Percentiles rank a stretch among this genome's conserved stretches.
Evolutionary conservation across 2,797 vertebrate genomes (phyloP).

Genomic region (Mormyrus hasselquistii): DNA sequence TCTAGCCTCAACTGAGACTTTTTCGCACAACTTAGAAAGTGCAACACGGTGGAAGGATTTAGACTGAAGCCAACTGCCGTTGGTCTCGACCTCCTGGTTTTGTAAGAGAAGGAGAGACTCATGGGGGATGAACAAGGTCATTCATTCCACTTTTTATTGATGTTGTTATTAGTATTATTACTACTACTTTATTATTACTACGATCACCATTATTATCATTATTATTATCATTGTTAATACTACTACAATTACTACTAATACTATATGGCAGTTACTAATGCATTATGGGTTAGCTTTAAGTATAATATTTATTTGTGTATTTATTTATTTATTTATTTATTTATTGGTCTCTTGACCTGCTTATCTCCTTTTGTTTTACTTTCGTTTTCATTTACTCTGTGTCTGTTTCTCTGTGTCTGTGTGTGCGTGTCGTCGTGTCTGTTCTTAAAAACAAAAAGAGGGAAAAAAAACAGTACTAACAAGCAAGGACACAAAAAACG

Average conservation of each 20-base stretch:
- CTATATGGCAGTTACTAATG: constrained; percentile 37
- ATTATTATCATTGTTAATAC: constrained; percentile 25
- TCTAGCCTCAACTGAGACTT: constrained; percentile 27
- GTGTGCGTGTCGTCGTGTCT: constrained; percentile 52
- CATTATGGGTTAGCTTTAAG: constrained; percentile 56
- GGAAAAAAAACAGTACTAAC: constrained; percentile 48
- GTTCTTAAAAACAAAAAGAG: constrained; percentile 44
- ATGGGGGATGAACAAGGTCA: constrained; percentile 42
- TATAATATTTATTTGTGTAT: constrained; percentile 34
- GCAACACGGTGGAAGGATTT: constrained; percentile 5
- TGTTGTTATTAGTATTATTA: constrained; percentile 44
- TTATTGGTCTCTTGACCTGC: constrained; percentile 34
- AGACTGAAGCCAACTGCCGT: constrained; percentile 15
- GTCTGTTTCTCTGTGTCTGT: constrained; percentile 38
- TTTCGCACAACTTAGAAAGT: constrained; percentile 17
- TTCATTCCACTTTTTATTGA: constrained; percentile 50
- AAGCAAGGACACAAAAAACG: constrained; percentile 47
- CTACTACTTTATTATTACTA: constrained; percentile 36
- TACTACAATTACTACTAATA: constrained; percentile 43
- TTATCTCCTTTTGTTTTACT: constrained; percentile 20
- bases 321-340: constrained; percentile 42
- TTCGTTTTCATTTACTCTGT: constrained; percentile 31
- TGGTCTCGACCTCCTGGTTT: constrained; percentile 20
- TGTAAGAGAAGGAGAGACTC: constrained; percentile 40
- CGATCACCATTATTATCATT: constrained; percentile 33